phyloP scores from a whole-genome alignment of 2,797 vertebrate species.

The Typhlichthys subterraneus region DNA sequence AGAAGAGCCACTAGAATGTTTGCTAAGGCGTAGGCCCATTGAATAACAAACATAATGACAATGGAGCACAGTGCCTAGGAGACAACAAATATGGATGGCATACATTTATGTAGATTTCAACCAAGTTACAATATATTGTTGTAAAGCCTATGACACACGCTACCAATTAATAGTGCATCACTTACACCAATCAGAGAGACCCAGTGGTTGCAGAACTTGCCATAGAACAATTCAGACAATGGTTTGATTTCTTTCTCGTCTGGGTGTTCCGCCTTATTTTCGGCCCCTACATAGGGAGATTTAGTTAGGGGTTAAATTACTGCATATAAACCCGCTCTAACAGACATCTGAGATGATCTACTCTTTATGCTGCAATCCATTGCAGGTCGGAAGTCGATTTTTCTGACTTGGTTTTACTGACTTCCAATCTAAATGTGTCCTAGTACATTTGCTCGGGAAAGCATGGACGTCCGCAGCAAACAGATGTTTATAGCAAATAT shows the following conservation, averaged over 20 bases:
- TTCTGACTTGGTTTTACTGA: too few relatives aligned
- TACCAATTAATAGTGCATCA: conserved; percentile 21
- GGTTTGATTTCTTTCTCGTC: conserved; percentile 77
- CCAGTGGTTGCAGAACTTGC: conserved; percentile 88
- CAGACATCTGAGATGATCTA: too few relatives aligned
- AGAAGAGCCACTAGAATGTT: conserved; percentile 84
- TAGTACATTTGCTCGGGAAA: too few relatives aligned
- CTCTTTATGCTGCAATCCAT: too few relatives aligned
- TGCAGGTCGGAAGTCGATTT: too few relatives aligned
- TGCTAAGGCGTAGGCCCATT: conserved; percentile 91
- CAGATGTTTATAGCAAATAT: too few relatives aligned
- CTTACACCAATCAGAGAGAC: conserved; percentile 89
- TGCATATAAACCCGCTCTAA: neutral
- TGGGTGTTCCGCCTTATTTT: conserved; percentile 72
- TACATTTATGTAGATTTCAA: neutral
- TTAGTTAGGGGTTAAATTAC: conserved; percentile 4
- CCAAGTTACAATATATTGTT: neutral
- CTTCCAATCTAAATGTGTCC: too few relatives aligned
- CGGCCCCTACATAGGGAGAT: conserved; percentile 60
- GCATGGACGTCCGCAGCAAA: too few relatives aligned
- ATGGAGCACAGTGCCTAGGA: conserved; percentile 85
- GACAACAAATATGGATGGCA: conserved; percentile 16
- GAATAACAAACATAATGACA: conserved; percentile 92
- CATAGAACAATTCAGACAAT: conserved; percentile 76
- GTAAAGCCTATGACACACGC: neutral